Base-by-base conservation (phyloP, 2,888 invertebrate species). In the Coremacera marginata region DNA sequence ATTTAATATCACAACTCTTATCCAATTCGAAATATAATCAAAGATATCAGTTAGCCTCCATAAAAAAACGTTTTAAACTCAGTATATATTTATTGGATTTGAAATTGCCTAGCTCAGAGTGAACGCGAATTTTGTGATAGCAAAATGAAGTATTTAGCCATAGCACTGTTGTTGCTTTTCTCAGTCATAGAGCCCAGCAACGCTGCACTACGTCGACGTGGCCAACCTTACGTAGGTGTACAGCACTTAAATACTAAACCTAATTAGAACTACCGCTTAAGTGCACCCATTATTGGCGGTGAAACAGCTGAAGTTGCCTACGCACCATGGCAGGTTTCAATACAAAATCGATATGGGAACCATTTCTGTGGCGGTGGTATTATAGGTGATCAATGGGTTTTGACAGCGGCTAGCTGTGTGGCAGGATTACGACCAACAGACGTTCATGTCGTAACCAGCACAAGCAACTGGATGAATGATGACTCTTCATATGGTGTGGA, bases 351-450 rank as follows among this genome's bases (percentile, higher is more conserved):
- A 0, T 19, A 78, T 67, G 86, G 88, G 19, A 88, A 86, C 75
- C 89, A 89, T 79, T 84, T 86, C 67, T 89, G 89, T 60, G 86
- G 88, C 5, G 89, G 89, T 2, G 83, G 80, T 2, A 88, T 89
- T 9, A 85, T 89, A 14, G 77, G 77, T n/a, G 80, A 86, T 70
- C 82, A 82, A n/a, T 88, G 82, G 73, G 82, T 89, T 3, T 4
- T 88, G 8, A 89, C 89, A 0, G 88, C 89, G 1, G 89, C 87
- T 5, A 89, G 88, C 65, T 89, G 89, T 79, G 71, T 89, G 14
- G 82, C 82, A 5, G 88, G 88, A 3, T 74, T 86, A 75, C 80
- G 83, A 9, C 83, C 85, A 34, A 78, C 49, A 3, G 83, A 84
- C 25, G 52, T 89, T 0, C 83, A 83, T 51, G 83, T 87, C 34